A percentile compares a stretch with the other conserved stretches of the same genome.
Evolutionary conservation across 2,113 vertebrate species (phyloP).

Genomic region (Raja brachyura): DNA sequence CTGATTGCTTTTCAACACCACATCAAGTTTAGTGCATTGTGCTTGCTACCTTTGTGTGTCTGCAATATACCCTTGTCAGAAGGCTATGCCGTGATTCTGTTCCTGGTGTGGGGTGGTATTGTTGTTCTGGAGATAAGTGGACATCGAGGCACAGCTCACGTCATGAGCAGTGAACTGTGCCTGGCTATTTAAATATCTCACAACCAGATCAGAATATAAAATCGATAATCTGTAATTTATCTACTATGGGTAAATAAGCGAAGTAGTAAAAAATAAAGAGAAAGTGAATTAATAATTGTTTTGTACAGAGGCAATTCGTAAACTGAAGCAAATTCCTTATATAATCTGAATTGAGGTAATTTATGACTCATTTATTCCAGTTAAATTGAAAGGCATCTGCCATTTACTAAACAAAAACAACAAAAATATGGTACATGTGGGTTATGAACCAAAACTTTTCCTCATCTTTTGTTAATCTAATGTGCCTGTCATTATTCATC

Average conservation of each 20-base stretch:
- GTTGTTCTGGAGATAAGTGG: background rate
- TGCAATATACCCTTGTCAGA: background rate
- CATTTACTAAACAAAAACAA: background rate
- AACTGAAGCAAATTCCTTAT: background rate
- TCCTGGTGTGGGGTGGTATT: background rate
- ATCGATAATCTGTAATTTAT: background rate
- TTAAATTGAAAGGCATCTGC: background rate
- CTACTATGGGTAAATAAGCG: background rate
- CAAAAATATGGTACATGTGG: background rate
- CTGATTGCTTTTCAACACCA: background rate
- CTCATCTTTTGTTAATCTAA: background rate
- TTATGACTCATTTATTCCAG: background rate
- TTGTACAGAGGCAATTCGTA: background rate
- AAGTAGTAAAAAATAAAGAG: background rate
- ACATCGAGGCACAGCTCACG: background rate
- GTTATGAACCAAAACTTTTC: background rate
- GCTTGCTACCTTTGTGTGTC: background rate
- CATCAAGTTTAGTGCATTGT: background rate
- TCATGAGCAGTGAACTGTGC: background rate
- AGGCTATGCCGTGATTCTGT: background rate
- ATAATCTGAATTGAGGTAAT: background rate
- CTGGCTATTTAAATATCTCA: background rate
- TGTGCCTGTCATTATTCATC: background rate
- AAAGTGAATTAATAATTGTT: background rate
- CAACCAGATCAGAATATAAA: background rate